Percentiles rank a stretch among this genome's conserved stretches.
Conservation (phyloP, 2,888 invertebrate genomes). For the Lasioglossum marginatum region DNA sequence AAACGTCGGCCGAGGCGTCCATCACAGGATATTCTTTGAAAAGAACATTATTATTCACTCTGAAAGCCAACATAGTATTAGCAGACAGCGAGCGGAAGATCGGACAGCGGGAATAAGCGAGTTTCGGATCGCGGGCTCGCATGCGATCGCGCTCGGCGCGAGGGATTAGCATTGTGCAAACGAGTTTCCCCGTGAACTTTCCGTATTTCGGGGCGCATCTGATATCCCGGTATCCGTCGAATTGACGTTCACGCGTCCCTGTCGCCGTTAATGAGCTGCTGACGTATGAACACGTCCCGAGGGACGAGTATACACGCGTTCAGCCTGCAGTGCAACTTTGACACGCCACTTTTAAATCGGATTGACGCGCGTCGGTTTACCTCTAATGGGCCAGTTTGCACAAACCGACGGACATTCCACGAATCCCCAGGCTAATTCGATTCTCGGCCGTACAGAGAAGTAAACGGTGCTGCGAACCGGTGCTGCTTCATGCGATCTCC, state of each 20-base stretch:
- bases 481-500: neutral
- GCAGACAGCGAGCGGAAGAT: neutral
- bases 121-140: neutral
- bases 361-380: constrained; percentile 49
- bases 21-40: neutral
- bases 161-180: neutral
- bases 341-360: constrained; percentile 51
- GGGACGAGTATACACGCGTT: constrained; percentile 15
- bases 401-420: constrained; percentile 34
- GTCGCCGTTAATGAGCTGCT: constrained; percentile 43
- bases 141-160: neutral
- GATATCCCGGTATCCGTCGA: neutral
- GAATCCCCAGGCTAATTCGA: constrained; percentile 21
- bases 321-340: constrained; percentile 30
- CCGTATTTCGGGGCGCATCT: constrained; percentile 9
- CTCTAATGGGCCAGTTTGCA: constrained; percentile 44
- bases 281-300: constrained; percentile 46
- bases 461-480: constrained; percentile 5
- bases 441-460: neutral
- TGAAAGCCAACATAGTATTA: constrained; percentile 2
- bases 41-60: constrained; percentile 11
- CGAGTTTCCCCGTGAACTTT: constrained; percentile 34
- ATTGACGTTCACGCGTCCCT: constrained; percentile 32
- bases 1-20: constrained; percentile 10
- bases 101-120: neutral